phyloP scores from a whole-genome alignment of 2,888 invertebrate genomes.

The Blastobasis lacticolella region DNA sequence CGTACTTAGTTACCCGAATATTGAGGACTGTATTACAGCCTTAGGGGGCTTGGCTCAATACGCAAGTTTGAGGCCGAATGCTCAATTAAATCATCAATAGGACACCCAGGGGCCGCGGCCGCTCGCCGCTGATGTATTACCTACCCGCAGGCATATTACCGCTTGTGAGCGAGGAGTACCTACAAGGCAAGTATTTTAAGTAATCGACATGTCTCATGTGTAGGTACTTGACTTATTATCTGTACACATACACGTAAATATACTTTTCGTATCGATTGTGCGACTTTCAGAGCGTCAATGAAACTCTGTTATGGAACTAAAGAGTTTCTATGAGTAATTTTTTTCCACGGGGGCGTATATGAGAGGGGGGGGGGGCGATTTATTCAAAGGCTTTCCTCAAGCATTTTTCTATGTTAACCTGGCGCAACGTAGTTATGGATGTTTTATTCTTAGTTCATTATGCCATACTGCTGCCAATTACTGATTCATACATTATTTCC shows the following conservation, averaged over 20 bases:
- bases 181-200: slow-evolving; percentile 10
- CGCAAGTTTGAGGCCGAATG: slow-evolving; percentile 37
- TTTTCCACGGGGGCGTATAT: no score
- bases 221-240: no score
- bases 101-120: slow-evolving; percentile 23
- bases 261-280: neutral
- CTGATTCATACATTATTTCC: no score
- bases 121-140: slow-evolving; percentile 32
- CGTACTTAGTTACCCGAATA: no score
- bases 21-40: neutral
- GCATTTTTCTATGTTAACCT: neutral
- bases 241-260: neutral
- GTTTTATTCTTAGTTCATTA: no score
- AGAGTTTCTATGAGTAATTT: no score
- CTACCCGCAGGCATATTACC: slow-evolving; percentile 12
- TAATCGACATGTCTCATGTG: neutral
- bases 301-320: no score
- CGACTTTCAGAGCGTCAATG: no score
- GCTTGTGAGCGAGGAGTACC: slow-evolving; percentile 12
- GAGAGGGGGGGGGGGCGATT: no score
- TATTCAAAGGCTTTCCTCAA: neutral
- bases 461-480: no score
- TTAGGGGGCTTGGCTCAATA: slow-evolving; percentile 27
- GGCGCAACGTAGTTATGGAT: neutral
- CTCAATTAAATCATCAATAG: slow-evolving; percentile 61